These are phyloP conservation scores for Coracopsis vasa DNA, from an alignment of 2,113 vertebrate species.

Conservation along the genomic window DNA sequence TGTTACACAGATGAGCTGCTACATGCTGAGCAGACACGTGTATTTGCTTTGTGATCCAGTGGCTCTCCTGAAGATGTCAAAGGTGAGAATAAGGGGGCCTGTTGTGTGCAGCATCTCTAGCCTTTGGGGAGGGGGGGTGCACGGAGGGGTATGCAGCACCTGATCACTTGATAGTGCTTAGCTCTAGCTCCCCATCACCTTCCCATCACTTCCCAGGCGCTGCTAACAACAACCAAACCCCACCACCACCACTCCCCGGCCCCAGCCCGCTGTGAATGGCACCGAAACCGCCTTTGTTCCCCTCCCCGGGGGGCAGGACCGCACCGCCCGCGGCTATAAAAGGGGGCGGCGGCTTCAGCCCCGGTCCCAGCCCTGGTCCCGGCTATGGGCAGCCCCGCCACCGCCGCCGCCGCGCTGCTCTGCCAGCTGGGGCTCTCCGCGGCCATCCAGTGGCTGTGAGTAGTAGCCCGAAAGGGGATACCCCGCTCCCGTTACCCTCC, in stretches of 20 bases:
- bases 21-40: not conserved
- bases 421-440: constrained; percentile 3
- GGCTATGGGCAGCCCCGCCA: not conserved
- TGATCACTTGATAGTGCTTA: accelerated
- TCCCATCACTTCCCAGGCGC: not conserved
- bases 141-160: accelerated
- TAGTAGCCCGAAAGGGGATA: not conserved
- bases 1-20: not conserved
- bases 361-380: not conserved
- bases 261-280: constrained; percentile 13
- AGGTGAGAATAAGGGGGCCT: not conserved
- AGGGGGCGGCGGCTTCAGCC: not conserved
- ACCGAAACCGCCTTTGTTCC: constrained; percentile 33
- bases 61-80: not conserved
- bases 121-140: not conserved
- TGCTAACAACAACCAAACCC: not conserved
- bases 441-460: constrained; percentile 81
- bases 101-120: not conserved
- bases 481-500: not conserved
- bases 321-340: not conserved
- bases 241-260: not conserved
- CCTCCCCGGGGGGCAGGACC: not conserved
- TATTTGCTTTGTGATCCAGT: accelerated
- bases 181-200: not conserved
- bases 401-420: not conserved